Base-by-base conservation (phyloP, 2,797 vertebrate species). In the Aselliscus stoliczkanus region DNA sequence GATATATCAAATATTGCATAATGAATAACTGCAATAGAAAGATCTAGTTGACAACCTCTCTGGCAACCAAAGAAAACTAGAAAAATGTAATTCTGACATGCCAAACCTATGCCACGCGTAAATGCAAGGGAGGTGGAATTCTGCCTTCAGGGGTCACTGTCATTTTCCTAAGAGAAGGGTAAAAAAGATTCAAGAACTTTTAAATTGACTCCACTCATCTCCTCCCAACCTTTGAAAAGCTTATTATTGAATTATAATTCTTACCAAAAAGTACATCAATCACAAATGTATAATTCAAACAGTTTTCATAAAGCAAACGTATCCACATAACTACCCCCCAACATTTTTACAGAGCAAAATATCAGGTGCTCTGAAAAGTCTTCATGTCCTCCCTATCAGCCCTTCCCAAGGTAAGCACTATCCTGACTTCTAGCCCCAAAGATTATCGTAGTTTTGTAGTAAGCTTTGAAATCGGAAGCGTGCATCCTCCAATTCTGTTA, bases 251-350 rank as follows among this genome's bases (percentile, higher is more conserved):
- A 75, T 54, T 81, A 27, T 39, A 80, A 90, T 18, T 84, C 42
- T 80, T 80, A 88, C 13, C 21, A 25, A 34, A 72, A 73, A 77
- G 79, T 34, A n/a, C 3, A 93, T 25, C 84, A 75, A 90, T 58
- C 29, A 86, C 29, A 75, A 90, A 69, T 65, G 15, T 79, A 62
- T 25, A 92, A 77, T 18, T 75, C 64, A 54, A 23, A 70, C 17
- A 56, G 42, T 84, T 95, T 93, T 88, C n/a, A 89, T 42, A 73
- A 88, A 73, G 67, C 39, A 88, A 84, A 72, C 73, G 52, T 42
- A 50, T 31, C 23, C 44, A 64, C 27, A 37, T 64, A 89, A 50
- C 56, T 15, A 87, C 42, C 20, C 73, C 15, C 56, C 79, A 56
- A 89, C n/a, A 62, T 44, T 88, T 44, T n/a, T 4, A n/a, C 88